These are phyloP conservation scores for Equus quagga DNA, from an alignment of 2,113 vertebrate species.

Conservation along the genomic window DNA sequence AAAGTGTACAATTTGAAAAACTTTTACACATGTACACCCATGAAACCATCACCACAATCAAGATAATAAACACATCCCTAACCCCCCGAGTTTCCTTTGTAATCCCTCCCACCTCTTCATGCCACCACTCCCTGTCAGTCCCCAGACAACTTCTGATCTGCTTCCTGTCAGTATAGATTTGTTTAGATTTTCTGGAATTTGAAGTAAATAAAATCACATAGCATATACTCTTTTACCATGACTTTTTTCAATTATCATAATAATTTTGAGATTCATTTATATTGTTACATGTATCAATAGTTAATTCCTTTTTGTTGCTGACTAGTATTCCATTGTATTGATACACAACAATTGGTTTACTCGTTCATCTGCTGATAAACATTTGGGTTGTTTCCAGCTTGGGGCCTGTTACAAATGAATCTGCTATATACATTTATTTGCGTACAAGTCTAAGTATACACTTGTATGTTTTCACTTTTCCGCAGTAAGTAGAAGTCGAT, in stretches of 20 bases:
- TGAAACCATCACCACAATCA: not conserved
- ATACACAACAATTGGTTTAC: not conserved
- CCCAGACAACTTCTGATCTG: not conserved
- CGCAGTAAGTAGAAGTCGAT: not conserved
- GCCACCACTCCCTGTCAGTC: not conserved
- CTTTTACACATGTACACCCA: not conserved
- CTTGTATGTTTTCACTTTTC: not conserved
- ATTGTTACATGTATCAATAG: not conserved
- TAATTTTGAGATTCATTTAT: not conserved
- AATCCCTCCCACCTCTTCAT: not conserved
- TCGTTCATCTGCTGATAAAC: not conserved
- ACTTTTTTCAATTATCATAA: not conserved
- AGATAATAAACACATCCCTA: not conserved
- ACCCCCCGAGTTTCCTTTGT: not conserved
- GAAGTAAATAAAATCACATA: not conserved
- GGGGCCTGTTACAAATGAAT: not conserved
- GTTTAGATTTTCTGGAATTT: not conserved
- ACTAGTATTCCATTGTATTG: not conserved
- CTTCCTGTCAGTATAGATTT: not conserved
- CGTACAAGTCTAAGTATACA: not conserved
- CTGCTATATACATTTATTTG: not conserved
- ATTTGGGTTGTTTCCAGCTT: not conserved
- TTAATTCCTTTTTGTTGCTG: not conserved
- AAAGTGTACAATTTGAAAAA: not conserved
- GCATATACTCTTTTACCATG: not conserved